Evolutionary conservation across 2,888 invertebrate genomes (phyloP), one percentile per base, ranked within the genome.

Genomic region (Rhagophthalmus giganteus): DNA sequence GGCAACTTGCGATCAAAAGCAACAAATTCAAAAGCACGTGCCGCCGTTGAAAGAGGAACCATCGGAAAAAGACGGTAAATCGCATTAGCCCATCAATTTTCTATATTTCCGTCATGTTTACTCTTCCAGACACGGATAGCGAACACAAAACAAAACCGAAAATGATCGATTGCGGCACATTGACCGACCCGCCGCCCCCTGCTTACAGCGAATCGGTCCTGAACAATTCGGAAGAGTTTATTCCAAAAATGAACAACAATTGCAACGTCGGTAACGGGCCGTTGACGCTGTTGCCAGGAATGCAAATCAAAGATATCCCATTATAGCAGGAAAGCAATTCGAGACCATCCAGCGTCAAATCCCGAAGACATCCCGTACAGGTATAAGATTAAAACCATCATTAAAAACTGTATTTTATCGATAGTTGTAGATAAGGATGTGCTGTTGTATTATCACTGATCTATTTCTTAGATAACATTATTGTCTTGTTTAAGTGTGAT

Each of bases 1-100:
- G 1, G 83, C 81, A 12, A 84, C 85, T 1, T 85, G 84, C 64
- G 83, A 84, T 55, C 84, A 84, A 60, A 84, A 84, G 63, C 83
- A 83, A 69, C 81, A 83, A 63, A 78, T 84, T 26, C 80, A 81
- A 60, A 82, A 81, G 65, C 82, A 83, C 69, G 80, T 82, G 54
- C 77, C 80, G 27, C 78, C 80, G 27, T 72, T 78, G 28, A 68
- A 70, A 34, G 33, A 46, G 55, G 56, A 55, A 28, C 37, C 54
- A 25, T 55, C 53, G 2, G 59, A 61, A 46, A 51, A 46, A 33
- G 51, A 40, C 30, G 51, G 51, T 51, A 39, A 16, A n/a, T 9
- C 8, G 27, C n/a, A 10, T 3, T 9, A 33, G 16, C 3, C 13
- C 16, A 15, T 16, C 5, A 8, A 11, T 16, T 33, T 8, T 39